phyloP scores from a whole-genome alignment of 1,140 invertebrate species.

The Hycleus cichorii region DNA sequence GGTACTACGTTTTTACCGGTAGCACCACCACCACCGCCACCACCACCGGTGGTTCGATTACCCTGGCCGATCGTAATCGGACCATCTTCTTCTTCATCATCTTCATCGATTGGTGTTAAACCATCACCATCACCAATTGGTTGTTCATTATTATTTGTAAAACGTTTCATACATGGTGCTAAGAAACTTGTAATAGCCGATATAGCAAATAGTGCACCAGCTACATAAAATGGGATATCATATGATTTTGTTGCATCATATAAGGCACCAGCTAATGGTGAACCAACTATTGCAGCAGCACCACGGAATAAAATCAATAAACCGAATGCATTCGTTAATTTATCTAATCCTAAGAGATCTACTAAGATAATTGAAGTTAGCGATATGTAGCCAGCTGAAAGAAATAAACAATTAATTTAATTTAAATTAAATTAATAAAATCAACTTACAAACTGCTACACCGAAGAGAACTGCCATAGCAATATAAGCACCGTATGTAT shows the following conservation, averaged over 20 bases:
- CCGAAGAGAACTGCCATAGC: constrained; percentile 88
- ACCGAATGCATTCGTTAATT: constrained; percentile 94
- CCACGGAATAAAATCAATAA: constrained; percentile 91
- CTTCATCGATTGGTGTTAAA: constrained; percentile 72
- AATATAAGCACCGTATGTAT: constrained; percentile 68
- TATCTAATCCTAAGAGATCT: constrained; percentile 89
- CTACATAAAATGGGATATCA: constrained; percentile 85
- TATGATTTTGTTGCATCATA: constrained; percentile 83
- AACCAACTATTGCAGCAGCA: constrained; percentile 79
- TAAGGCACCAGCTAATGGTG: constrained; percentile 74
- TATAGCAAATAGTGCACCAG: constrained; percentile 78
- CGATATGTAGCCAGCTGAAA: constrained; percentile 89
- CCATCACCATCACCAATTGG: constrained; percentile 57
- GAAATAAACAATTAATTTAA: constrained; percentile 11
- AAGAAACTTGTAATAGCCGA: constrained; percentile 79
- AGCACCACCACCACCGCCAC: constrained; percentile 8
- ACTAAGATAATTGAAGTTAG: constrained; percentile 96
- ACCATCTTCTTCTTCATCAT: constrained; percentile 67
- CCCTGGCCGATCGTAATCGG: constrained; percentile 54
- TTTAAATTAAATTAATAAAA: background rate
- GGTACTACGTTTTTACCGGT: constrained; percentile 29
- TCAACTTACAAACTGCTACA: constrained; percentile 84
- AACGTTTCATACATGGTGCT: constrained; percentile 66
- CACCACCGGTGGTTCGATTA: background rate
- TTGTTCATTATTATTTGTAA: constrained; percentile 41